Base-by-base conservation (phyloP, 30 jellyfish, hydroid and myxozoan species). In the Sanderia malayensis region DNA sequence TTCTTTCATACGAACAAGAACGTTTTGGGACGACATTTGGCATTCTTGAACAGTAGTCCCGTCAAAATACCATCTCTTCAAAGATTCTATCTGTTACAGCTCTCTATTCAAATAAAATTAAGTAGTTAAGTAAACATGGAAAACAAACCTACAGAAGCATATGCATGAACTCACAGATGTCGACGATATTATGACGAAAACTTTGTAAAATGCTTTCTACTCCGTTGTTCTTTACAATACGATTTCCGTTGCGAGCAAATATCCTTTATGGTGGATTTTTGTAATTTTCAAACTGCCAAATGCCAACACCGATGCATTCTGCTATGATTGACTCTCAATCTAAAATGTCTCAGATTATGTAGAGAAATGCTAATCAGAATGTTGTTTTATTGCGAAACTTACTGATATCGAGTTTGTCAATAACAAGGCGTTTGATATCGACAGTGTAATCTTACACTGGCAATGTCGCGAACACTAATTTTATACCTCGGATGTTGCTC, bases 401-500 rank as follows among this genome's bases (percentile, higher is more conserved):
- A n/a, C n/a, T n/a, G n/a, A n/a, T n/a, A n/a, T n/a, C n/a, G n/a
- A n/a, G n/a, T n/a, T n/a, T n/a, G n/a, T n/a, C n/a, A n/a, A n/a
- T n/a, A n/a, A n/a, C n/a, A n/a, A n/a, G n/a, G n/a, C n/a, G n/a
- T n/a, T n/a, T n/a, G n/a, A n/a, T n/a, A n/a, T n/a, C n/a, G 18
- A 49, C 24, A 49, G 64, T 4, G 64, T 49, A 4, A 18, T 34
- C 22, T 71, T 47, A 70, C 37, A 70, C 22, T 8, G 2, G 18
- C 8, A 49, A 49, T 49, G 64, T 49, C 64, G 18, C 64, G 27
- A 49, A 49, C 64, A 4, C 11, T 2, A 49, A 4, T 2, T 4
- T 49, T 19, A 49, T 49, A 4, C 18, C 64, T 2, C 67, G 29
- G 58, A 65, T 66, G 37, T 65, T 15, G 71, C n/a, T n/a, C n/a